Conservation (phyloP, 1,140 invertebrate species). For the Anoplophora glabripennis region DNA sequence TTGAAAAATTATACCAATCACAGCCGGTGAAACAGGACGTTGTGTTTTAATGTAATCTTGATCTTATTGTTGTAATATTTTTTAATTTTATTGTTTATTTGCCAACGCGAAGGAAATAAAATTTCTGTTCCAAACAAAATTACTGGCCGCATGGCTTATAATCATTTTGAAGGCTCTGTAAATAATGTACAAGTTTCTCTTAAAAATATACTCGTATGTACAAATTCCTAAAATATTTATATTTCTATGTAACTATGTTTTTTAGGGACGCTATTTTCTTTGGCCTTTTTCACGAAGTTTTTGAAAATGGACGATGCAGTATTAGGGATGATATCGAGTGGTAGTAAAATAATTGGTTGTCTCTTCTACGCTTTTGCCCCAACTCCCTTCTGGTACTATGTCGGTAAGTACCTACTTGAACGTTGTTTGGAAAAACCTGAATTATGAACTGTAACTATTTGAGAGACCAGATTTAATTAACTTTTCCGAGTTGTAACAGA, state of each 20-base stretch:
- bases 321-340: constrained; percentile 72
- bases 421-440: no score
- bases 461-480: no score
- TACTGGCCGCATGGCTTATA: background rate
- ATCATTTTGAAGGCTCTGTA: background rate
- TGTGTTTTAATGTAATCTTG: no score
- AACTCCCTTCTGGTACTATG: constrained; percentile 68
- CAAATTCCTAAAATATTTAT: background rate
- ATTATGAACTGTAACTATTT: no score
- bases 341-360: constrained; percentile 71
- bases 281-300: constrained; percentile 72
- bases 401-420: constrained; percentile 67
- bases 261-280: constrained; percentile 59
- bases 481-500: no score
- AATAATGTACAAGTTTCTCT: background rate
- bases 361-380: constrained; percentile 78
- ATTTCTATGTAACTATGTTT: background rate
- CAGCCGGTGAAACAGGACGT: no score
- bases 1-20: no score
- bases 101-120: no score
- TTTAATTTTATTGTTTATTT: no score
- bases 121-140: no score
- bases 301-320: constrained; percentile 74
- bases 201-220: background rate
- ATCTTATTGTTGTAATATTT: no score